Evolutionary conservation across 2,888 invertebrate species (phyloP).

Genomic region (Monochamus alternatus): DNA sequence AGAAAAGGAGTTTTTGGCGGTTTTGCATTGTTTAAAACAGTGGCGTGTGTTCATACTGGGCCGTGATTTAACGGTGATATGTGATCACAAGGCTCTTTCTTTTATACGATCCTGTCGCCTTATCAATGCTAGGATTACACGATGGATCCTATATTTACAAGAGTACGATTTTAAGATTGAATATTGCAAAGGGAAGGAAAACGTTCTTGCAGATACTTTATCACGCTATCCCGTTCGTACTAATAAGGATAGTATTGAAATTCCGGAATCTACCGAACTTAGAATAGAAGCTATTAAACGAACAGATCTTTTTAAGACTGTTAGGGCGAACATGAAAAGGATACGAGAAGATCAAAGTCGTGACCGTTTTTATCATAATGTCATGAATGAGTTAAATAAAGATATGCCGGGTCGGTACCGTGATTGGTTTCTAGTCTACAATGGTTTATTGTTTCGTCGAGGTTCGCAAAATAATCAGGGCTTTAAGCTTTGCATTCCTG

Average conservation of each 20-base stretch:
- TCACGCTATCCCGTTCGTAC: conserved; percentile 49
- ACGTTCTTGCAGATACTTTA: conserved; percentile 53
- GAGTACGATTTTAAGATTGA: too few relatives aligned
- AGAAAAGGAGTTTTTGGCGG: conserved; percentile 54
- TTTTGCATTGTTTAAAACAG: conserved; percentile 54
- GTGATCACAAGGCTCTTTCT: too few relatives aligned
- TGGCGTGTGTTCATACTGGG: conserved; percentile 57
- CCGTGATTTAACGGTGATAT: not conserved
- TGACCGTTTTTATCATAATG: conserved; percentile 8
- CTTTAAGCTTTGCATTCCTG: conserved; percentile 24
- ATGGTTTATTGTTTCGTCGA: conserved; percentile 1
- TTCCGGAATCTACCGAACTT: not conserved
- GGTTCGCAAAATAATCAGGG: conserved; percentile 6
- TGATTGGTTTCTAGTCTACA: not conserved
- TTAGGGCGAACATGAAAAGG: not conserved
- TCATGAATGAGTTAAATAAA: not conserved
- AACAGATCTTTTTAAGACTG: not conserved
- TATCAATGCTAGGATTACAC: too few relatives aligned
- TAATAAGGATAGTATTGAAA: not conserved
- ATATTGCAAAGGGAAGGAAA: too few relatives aligned
- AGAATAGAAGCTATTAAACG: not conserved
- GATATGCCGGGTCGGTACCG: not conserved
- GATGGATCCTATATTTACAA: too few relatives aligned
- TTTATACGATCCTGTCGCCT: too few relatives aligned
- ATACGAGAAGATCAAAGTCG: not conserved